phyloP scores from a whole-genome alignment of 2,797 vertebrate species.

The Molossus molossus region DNA sequence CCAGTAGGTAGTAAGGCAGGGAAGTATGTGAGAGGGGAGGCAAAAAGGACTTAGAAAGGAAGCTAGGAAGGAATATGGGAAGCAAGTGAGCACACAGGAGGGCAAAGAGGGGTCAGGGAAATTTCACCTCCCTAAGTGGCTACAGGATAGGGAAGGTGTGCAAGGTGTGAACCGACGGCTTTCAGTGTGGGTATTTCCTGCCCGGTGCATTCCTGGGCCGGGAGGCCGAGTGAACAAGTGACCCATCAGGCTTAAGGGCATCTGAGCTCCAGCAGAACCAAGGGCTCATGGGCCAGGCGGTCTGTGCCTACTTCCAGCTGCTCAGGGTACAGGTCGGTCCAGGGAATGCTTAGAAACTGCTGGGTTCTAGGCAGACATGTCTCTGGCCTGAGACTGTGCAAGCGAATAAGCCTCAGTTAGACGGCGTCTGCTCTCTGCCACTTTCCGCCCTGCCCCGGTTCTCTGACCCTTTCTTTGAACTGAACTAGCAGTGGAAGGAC shows the following conservation, averaged over 20 bases:
- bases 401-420: not conserved
- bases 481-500: constrained; percentile 42
- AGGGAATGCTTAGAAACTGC: constrained; percentile 37
- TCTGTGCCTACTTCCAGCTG: not conserved
- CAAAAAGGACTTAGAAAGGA: not conserved
- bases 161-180: not conserved
- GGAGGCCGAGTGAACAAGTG: not conserved
- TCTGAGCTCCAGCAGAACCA: not conserved
- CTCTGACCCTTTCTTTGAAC: constrained; percentile 55
- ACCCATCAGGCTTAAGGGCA: not conserved
- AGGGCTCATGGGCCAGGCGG: not conserved
- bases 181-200: not conserved
- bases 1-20: not conserved
- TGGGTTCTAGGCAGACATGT: not conserved
- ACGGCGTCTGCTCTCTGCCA: not conserved
- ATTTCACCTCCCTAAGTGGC: not conserved
- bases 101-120: not conserved
- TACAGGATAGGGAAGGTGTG: not conserved
- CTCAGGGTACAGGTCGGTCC: not conserved
- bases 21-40: not conserved
- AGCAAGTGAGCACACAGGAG: not conserved
- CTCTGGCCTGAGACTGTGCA: not conserved
- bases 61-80: not conserved
- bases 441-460: not conserved
- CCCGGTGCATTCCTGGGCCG: not conserved